Conservation (phyloP, 1,140 invertebrate species). For the Pentalonia nigronervosa region DNA sequence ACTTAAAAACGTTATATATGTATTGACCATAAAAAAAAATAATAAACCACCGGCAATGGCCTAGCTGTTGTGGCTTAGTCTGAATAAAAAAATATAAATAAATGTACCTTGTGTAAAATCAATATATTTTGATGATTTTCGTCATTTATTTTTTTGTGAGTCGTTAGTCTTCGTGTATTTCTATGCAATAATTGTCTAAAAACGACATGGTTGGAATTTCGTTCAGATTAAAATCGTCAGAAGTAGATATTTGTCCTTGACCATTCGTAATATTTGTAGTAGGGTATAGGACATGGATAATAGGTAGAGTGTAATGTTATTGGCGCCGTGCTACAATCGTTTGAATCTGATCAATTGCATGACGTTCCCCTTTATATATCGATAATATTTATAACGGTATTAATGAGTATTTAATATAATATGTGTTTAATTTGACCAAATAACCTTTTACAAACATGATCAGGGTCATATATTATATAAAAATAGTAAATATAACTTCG, state of each 20-base stretch:
- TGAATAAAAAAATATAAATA: background rate
- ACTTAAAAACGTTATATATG: background rate
- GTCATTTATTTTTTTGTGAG: background rate
- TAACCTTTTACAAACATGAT: background rate
- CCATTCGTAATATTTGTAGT: background rate
- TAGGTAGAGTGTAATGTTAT: background rate
- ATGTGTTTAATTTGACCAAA: background rate
- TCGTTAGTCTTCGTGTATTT: background rate
- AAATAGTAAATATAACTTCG: background rate
- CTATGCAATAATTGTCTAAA: background rate
- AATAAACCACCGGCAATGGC: background rate
- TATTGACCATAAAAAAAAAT: background rate
- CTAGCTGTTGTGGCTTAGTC: background rate
- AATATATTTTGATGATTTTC: background rate
- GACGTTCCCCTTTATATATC: background rate
- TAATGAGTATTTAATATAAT: background rate
- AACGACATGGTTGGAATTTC: background rate
- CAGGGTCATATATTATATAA: background rate
- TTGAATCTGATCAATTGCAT: background rate
- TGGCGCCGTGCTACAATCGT: background rate
- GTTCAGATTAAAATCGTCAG: background rate
- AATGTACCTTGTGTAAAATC: background rate
- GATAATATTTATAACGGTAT: slow-evolving; percentile 14
- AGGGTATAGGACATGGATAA: background rate
- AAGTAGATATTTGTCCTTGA: background rate